These are phyloP conservation scores for Liolophura sinensis DNA, from an alignment of 1,140 invertebrate genomes.

Conservation along the genomic window DNA sequence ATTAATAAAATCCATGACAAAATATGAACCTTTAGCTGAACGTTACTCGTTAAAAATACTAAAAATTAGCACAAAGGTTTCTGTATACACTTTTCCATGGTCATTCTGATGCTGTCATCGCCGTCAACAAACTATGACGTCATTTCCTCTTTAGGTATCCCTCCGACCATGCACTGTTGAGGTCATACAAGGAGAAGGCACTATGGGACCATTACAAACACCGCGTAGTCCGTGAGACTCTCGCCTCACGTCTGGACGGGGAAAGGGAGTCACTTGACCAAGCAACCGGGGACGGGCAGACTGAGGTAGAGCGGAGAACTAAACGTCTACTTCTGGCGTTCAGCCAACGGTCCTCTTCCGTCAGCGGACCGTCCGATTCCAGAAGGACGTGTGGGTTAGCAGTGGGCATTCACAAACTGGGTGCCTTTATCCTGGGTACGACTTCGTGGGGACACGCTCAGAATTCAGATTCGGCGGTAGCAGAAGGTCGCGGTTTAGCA, in stretches of 20 bases:
- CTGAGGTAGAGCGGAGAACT: no score
- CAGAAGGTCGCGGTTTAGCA: no score
- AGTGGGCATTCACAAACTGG: no score
- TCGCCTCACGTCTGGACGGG: slow-evolving; percentile 11
- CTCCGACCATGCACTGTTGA: slow-evolving; percentile 19
- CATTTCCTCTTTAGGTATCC: slow-evolving; percentile 18
- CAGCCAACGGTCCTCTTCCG: no score
- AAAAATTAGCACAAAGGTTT: neutral
- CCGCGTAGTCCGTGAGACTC: slow-evolving; percentile 14
- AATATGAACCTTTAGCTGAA: no score
- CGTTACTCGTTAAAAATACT: neutral
- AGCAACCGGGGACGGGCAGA: slow-evolving; percentile 2
- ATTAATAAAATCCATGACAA: no score
- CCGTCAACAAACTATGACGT: neutral
- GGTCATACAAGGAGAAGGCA: slow-evolving; percentile 25
- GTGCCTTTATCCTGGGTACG: no score
- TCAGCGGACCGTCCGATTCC: no score
- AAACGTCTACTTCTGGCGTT: no score
- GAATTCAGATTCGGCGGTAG: no score
- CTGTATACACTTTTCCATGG: neutral
- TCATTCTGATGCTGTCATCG: neutral
- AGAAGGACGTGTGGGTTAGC: no score
- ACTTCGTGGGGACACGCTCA: no score
- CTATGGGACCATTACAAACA: slow-evolving; percentile 31
- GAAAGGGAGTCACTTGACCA: slow-evolving; percentile 2